phyloP scores from a whole-genome alignment of 2,113 vertebrate genomes.

The Atractosteus spatula region DNA sequence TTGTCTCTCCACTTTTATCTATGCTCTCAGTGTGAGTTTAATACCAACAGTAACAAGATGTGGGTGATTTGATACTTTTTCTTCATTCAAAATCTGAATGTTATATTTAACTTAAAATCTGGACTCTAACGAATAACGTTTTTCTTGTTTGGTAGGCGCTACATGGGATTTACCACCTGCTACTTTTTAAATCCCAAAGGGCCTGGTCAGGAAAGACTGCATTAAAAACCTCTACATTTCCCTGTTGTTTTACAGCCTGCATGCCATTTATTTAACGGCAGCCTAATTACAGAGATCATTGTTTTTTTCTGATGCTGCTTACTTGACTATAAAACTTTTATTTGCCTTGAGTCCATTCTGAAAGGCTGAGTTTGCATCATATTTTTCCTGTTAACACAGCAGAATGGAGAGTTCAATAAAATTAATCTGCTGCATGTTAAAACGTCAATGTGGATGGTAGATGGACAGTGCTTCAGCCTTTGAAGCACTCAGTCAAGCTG shows the following conservation, averaged over 20 bases:
- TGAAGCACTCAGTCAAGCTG: conserved; percentile 10
- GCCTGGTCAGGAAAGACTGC: neutral
- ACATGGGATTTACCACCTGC: neutral
- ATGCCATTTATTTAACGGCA: conserved; percentile 2
- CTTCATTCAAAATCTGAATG: too few species aligned
- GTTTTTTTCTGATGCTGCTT: conserved; percentile 4
- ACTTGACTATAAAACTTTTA: conserved; percentile 15
- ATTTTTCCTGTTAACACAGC: conserved; percentile 12
- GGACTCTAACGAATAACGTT: too few species aligned
- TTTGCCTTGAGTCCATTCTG: conserved; percentile 5
- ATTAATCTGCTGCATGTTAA: conserved; percentile 1
- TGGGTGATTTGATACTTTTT: too few species aligned
- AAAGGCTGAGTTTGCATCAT: conserved; percentile 9
- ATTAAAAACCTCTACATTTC: conserved; percentile 1
- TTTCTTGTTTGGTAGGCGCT: neutral
- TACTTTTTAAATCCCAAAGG: neutral
- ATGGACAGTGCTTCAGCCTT: neutral
- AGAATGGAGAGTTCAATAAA: conserved; percentile 11
- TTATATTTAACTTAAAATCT: too few species aligned
- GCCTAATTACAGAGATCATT: conserved; percentile 12
- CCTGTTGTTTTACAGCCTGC: conserved; percentile 4
- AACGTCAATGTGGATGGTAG: conserved; percentile 5
- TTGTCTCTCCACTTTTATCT: too few species aligned
- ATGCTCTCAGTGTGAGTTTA: too few species aligned
- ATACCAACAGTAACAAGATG: too few species aligned